A percentile compares a stretch with the other conserved stretches of the same genome.
Evolutionary conservation across 2,888 invertebrate species (phyloP).

Genomic region (Axea sp.): DNA sequence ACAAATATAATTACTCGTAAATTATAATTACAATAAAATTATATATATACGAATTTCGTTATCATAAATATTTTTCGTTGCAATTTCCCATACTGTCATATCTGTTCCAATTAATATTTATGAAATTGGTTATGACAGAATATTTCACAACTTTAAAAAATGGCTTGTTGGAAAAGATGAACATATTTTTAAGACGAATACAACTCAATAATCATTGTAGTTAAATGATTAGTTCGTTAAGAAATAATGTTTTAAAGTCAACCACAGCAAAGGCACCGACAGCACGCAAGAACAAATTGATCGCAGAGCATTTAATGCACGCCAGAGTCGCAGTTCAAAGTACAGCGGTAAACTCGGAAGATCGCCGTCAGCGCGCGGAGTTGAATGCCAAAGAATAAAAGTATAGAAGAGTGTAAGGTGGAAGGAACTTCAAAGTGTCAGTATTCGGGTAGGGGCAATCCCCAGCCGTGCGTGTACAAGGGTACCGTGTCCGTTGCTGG

Average conservation of each 20-base stretch:
- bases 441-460: conserved; percentile 66
- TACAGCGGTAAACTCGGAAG: conserved; percentile 45
- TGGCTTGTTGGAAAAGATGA: no score
- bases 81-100: no score
- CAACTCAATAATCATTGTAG: conserved; percentile 9
- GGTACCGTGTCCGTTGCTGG: conserved; percentile 69
- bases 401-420: conserved; percentile 58
- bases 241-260: conserved; percentile 16
- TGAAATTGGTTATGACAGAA: no score
- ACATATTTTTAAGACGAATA: no score
- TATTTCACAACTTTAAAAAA: no score
- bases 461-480: conserved; percentile 63
- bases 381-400: conserved; percentile 57
- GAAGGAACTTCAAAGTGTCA: conserved; percentile 67
- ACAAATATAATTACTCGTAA: no score
- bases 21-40: no score
- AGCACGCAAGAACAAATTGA: conserved; percentile 47
- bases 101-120: no score
- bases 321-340: conserved; percentile 45
- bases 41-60: no score
- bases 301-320: conserved; percentile 49
- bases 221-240: conserved; percentile 20
- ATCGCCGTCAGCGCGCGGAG: conserved; percentile 55
- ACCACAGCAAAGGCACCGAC: conserved; percentile 27
- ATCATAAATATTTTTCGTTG: no score